These are phyloP conservation scores for Pseudorectes ferrugineus DNA, from an alignment of 2,113 vertebrate genomes.

Conservation along the genomic window DNA sequence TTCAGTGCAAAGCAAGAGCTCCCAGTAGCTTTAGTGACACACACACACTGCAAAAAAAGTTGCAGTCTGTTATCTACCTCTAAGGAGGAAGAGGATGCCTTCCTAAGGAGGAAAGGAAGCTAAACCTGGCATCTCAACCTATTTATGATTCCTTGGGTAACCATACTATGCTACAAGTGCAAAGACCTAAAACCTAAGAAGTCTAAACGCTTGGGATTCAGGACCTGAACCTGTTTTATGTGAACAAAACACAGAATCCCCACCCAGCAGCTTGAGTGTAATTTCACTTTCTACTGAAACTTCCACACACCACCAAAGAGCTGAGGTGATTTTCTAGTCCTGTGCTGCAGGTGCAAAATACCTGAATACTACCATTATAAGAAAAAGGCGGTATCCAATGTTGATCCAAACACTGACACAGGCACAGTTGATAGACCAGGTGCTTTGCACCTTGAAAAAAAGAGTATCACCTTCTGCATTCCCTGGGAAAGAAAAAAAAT, in stretches of 20 bases:
- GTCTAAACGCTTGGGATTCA: background rate
- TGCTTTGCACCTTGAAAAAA: background rate
- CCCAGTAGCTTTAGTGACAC: background rate
- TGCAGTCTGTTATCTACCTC: background rate
- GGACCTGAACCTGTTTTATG: background rate
- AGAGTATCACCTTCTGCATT: background rate
- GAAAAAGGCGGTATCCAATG: background rate
- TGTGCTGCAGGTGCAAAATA: background rate
- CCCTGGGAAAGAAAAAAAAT: background rate
- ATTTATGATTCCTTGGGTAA: background rate
- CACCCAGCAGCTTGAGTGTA: background rate
- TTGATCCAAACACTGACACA: background rate
- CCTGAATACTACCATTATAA: background rate
- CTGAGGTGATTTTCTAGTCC: background rate
- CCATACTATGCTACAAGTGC: background rate
- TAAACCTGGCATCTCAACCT: background rate
- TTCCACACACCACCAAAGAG: background rate
- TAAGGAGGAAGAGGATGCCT: background rate
- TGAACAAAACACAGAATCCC: background rate
- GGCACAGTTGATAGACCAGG: fast-evolving
- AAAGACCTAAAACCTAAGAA: background rate
- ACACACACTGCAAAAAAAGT: background rate
- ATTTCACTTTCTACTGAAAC: background rate
- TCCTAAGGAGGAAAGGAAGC: no score
- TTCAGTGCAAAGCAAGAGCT: background rate